phyloP scores from a whole-genome alignment of 2,888 invertebrate species.

The Pachymerium ferrugineum region DNA sequence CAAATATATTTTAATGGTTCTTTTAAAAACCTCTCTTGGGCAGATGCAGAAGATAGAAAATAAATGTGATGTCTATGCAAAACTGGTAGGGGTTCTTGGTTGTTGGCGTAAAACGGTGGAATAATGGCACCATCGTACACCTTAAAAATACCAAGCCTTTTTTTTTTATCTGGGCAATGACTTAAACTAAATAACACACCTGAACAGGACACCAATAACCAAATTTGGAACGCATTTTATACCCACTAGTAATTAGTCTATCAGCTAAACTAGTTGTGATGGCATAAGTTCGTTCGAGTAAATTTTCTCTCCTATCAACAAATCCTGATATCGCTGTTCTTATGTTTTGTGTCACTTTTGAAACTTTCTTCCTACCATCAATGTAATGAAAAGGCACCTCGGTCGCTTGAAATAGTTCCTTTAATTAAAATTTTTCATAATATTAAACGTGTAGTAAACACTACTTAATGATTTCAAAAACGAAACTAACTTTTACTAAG shows the following conservation, averaged over 20 bases:
- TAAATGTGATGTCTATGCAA: constrained; percentile 6
- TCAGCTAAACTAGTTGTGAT: not conserved
- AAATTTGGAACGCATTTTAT: not conserved
- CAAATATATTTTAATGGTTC: constrained; percentile 8
- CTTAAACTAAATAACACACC: not conserved
- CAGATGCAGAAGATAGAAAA: not conserved
- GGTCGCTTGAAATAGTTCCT: not conserved
- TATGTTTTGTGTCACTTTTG: not conserved
- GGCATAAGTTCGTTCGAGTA: not conserved
- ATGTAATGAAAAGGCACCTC: not conserved
- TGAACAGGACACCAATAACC: constrained; percentile 15
- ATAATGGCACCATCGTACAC: not conserved
- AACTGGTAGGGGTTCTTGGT: not conserved
- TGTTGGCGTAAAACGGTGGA: not conserved
- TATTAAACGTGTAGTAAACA: too few species aligned
- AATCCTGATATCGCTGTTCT: not conserved
- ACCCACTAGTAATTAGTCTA: not conserved
- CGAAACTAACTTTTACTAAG: not conserved
- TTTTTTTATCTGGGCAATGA: too few species aligned
- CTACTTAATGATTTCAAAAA: too few species aligned
- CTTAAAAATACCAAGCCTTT: too few species aligned
- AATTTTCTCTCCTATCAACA: not conserved
- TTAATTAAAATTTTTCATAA: too few species aligned
- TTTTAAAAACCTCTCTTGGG: not conserved
- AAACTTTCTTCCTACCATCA: not conserved